Evolutionary conservation across 53 echinoderm and acorn worm species (phyloP).

Genomic region (Crossaster papposus): DNA sequence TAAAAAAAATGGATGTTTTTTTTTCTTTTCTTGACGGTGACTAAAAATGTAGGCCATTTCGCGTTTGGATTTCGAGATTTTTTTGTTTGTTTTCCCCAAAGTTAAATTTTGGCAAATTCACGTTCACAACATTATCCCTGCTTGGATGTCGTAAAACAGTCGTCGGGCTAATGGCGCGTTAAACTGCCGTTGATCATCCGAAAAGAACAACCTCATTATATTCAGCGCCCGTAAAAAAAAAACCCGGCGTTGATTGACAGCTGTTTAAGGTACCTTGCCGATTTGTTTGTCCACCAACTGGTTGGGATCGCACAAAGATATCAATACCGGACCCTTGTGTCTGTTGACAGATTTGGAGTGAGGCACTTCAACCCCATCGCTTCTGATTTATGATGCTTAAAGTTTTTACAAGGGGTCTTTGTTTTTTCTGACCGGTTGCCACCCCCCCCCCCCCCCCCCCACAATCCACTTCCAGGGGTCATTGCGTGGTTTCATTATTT

Average conservation of each 20-base stretch:
- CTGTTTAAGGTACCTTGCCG: not conserved
- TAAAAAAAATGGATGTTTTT: no score
- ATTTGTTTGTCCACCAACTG: not conserved
- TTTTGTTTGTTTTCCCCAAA: no score
- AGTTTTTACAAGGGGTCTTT: not conserved
- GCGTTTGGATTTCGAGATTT: no score
- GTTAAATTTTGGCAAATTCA: no score
- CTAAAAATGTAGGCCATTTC: no score
- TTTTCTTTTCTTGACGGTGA: no score
- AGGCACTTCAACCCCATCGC: not conserved
- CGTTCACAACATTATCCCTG: no score
- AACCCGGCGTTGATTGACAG: not conserved
- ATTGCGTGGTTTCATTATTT: no score
- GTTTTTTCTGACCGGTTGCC: not conserved
- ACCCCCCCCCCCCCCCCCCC: no score
- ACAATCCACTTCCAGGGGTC: no score
- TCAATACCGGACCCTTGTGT: not conserved
- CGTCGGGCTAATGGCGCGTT: not conserved
- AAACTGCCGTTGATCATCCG: not conserved
- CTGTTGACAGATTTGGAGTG: slow-evolving; percentile 1
- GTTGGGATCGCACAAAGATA: not conserved
- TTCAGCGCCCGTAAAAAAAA: not conserved
- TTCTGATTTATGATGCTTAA: not conserved
- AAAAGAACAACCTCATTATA: not conserved
- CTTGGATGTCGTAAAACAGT: not conserved